Evolutionary conservation across 2,797 vertebrate species (phyloP).

Genomic region (Crenichthys baileyi): DNA sequence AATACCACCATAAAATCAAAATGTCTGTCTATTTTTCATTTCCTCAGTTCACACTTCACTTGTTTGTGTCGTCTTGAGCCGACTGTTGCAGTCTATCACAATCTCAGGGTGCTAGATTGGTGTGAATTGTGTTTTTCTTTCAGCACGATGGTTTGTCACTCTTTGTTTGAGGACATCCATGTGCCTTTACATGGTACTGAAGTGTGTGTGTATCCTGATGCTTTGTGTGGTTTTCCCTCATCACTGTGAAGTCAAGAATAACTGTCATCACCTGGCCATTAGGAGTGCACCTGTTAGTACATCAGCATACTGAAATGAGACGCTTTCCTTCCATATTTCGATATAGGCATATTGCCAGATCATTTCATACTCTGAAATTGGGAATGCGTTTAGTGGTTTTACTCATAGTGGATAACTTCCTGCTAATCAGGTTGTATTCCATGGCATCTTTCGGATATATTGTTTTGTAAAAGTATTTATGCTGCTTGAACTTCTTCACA

Average conservation of each 20-base stretch:
- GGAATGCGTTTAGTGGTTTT: background rate
- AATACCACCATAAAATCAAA: constrained; percentile 27
- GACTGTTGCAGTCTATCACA: constrained; percentile 39
- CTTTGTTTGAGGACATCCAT: constrained; percentile 4
- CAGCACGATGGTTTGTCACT: constrained; percentile 1
- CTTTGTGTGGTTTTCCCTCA: constrained; percentile 24
- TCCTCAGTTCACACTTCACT: background rate
- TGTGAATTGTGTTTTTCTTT: constrained; percentile 60
- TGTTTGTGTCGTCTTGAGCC: background rate
- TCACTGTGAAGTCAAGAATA: constrained; percentile 22
- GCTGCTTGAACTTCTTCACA: no score
- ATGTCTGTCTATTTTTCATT: constrained; percentile 9
- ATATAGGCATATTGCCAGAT: background rate
- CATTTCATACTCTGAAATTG: background rate
- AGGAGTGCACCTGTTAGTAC: constrained; percentile 35
- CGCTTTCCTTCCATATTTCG: constrained; percentile 4
- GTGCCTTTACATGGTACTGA: background rate
- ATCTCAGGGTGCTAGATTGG: constrained; percentile 68
- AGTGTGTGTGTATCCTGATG: constrained; percentile 10
- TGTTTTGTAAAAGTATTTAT: no score
- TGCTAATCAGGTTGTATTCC: background rate
- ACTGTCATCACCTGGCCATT: constrained; percentile 67
- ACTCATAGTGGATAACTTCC: background rate
- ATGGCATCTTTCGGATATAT: background rate
- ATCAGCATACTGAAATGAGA: constrained; percentile 29